Conservation (phyloP, 2,888 invertebrate species). For the Pegoplata infirma region DNA sequence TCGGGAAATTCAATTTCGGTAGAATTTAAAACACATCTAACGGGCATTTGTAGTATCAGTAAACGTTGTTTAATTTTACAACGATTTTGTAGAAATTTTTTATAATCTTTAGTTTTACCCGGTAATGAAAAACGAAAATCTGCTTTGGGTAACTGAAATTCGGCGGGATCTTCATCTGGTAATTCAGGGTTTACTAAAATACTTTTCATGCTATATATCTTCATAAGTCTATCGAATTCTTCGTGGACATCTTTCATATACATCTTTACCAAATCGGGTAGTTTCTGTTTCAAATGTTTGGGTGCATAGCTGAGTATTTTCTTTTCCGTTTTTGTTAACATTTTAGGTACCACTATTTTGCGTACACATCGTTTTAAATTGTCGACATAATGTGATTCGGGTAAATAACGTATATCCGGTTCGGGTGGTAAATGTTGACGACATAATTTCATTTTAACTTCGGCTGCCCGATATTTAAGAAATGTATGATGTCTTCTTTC, state of each 20-base stretch:
- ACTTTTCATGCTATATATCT: conserved; percentile 82
- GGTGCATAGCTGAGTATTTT: conserved; percentile 82
- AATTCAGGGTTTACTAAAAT: conserved; percentile 82
- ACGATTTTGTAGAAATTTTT: conserved; percentile 80
- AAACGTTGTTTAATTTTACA: conserved; percentile 81
- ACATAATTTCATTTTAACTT: conserved; percentile 73
- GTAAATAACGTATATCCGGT: conserved; percentile 79
- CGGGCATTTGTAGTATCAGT: conserved; percentile 82
- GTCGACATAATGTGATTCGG: conserved; percentile 80
- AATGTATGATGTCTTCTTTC: conserved; percentile 74
- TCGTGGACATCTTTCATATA: conserved; percentile 80
- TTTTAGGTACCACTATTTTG: conserved; percentile 81
- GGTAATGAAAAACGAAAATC: conserved; percentile 80
- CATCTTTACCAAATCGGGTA: conserved; percentile 79
- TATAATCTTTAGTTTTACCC: conserved; percentile 82
- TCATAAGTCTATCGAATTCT: conserved; percentile 82
- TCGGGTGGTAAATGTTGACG: conserved; percentile 68
- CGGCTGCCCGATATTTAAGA: conserved; percentile 73
- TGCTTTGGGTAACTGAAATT: conserved; percentile 74
- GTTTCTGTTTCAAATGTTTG: conserved; percentile 80
- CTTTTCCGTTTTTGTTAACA: conserved; percentile 82
- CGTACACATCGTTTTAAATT: conserved; percentile 81
- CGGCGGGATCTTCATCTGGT: conserved; percentile 77
- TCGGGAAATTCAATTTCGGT: conserved; percentile 76
- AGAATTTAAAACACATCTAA: conserved; percentile 78